These are phyloP conservation scores for Forbesichthys papilliferus DNA, from an alignment of 2,113 vertebrate species.

Conservation along the genomic window DNA sequence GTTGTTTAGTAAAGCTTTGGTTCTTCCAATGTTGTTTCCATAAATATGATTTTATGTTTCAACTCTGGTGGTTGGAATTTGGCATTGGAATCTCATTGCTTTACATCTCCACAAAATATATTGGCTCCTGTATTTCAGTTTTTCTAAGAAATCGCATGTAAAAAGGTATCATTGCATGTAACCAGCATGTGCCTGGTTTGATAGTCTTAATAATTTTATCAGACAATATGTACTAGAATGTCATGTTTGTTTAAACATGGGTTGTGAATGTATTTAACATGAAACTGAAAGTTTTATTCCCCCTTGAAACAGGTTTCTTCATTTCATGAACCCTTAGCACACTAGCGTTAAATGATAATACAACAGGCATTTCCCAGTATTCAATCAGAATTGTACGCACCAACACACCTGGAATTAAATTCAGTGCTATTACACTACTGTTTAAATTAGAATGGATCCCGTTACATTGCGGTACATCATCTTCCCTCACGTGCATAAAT, in stretches of 20 bases:
- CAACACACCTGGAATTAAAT: slow-evolving; percentile 55
- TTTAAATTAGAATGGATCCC: slow-evolving; percentile 47
- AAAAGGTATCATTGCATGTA: slow-evolving; percentile 17
- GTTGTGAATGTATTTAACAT: neutral
- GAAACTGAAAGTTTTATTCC: slow-evolving; percentile 8
- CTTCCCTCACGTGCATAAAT: slow-evolving; percentile 44
- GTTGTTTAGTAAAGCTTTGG: slow-evolving; percentile 33
- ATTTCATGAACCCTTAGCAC: slow-evolving; percentile 17
- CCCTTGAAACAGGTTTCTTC: slow-evolving; percentile 23
- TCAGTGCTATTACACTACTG: slow-evolving; percentile 43
- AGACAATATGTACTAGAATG: neutral
- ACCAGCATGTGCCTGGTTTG: slow-evolving; percentile 46
- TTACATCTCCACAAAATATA: slow-evolving; percentile 25
- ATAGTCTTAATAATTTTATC: slow-evolving; percentile 5
- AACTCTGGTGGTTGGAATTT: slow-evolving; percentile 5
- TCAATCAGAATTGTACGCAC: slow-evolving; percentile 44
- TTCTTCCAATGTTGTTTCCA: slow-evolving; percentile 40
- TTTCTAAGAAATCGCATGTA: slow-evolving; percentile 54
- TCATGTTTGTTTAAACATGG: neutral
- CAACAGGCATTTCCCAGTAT: slow-evolving; percentile 45
- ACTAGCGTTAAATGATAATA: slow-evolving; percentile 32
- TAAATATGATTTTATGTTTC: neutral
- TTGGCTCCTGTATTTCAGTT: slow-evolving; percentile 6
- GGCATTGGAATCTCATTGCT: slow-evolving; percentile 50
- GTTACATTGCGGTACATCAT: slow-evolving; percentile 50